phyloP scores from a whole-genome alignment of 2,113 vertebrate species.

The Todiramphus saurophagus region DNA sequence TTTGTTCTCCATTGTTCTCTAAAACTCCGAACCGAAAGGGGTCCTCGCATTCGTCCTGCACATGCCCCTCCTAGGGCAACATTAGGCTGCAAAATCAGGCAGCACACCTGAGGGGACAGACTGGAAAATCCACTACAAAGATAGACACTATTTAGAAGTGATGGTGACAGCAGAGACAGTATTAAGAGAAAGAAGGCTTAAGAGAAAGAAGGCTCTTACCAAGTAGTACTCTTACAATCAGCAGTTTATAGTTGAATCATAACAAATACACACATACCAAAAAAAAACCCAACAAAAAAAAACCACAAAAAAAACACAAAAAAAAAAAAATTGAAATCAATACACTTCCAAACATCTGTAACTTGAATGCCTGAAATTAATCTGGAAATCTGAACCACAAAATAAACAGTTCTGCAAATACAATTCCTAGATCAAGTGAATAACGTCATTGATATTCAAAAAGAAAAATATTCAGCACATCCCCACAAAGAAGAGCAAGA shows the following conservation, averaged over 20 bases:
- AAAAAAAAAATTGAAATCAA: neutral
- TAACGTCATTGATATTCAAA: neutral
- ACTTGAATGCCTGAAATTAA: neutral
- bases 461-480: neutral
- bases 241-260: neutral
- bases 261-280: neutral
- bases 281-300: neutral
- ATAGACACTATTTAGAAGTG: neutral
- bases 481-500: neutral
- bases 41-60: neutral
- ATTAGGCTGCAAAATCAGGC: neutral
- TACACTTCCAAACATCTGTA: neutral
- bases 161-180: neutral
- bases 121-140: neutral
- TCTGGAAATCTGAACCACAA: neutral
- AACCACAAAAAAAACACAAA: neutral
- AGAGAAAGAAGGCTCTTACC: neutral
- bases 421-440: neutral
- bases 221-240: neutral
- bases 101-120: neutral
- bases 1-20: neutral
- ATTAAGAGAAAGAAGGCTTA: neutral
- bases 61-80: neutral
- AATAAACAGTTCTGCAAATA: neutral
- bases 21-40: neutral